phyloP scores from a whole-genome alignment of 2,113 vertebrate genomes.

The Bubo bubo region DNA sequence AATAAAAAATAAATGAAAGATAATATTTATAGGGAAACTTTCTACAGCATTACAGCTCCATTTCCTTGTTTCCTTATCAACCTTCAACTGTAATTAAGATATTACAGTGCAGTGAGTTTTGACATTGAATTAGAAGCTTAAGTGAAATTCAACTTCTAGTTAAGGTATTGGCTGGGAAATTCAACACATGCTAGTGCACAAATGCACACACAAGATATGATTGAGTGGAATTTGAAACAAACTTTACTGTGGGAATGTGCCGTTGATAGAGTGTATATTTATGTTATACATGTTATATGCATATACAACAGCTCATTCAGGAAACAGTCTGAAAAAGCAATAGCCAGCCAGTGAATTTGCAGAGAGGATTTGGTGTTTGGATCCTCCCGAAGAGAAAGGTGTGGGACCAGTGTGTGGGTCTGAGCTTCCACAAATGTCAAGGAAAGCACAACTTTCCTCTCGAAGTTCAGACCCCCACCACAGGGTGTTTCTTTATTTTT shows the following conservation, averaged over 20 bases:
- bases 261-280: neutral
- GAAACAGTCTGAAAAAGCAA: neutral
- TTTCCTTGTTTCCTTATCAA: slow-evolving; percentile 1
- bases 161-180: slow-evolving; percentile 24
- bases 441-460: neutral
- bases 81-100: neutral
- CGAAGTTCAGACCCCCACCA: neutral
- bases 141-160: neutral
- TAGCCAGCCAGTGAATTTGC: neutral
- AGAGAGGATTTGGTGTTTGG: neutral
- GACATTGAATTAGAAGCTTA: slow-evolving; percentile 4
- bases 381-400: neutral
- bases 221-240: neutral
- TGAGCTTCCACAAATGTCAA: neutral
- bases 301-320: neutral
- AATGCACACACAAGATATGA: neutral
- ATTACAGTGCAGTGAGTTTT: neutral
- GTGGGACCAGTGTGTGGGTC: neutral
- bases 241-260: neutral
- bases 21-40: neutral
- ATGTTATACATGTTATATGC: no score
- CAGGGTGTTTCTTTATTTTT: neutral
- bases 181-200: neutral
- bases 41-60: neutral
- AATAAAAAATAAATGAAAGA: neutral